Conservation (phyloP, 1,140 invertebrate species). For the Bicyclus anynana region DNA sequence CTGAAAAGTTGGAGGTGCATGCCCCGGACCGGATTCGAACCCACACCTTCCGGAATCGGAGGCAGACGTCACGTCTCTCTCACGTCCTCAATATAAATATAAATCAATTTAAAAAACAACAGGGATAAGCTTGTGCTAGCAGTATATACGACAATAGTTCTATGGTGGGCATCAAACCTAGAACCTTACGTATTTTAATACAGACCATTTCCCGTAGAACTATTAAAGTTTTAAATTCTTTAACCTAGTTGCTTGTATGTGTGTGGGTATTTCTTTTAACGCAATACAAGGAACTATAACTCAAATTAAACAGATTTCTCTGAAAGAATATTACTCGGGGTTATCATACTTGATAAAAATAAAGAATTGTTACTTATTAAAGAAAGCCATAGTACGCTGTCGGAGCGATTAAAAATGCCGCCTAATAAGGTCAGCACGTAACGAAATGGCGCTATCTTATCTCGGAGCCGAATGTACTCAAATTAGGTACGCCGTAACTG, state of each 20-base stretch:
- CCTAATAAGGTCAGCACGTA: background rate
- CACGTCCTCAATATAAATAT: no score
- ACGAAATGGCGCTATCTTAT: constrained; percentile 4
- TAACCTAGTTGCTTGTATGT: background rate
- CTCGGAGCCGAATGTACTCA: constrained; percentile 6
- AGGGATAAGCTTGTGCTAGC: no score
- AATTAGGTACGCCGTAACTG: background rate
- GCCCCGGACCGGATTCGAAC: no score
- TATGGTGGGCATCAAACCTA: no score
- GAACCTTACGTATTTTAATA: no score
- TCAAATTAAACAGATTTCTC: background rate
- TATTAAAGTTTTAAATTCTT: no score
- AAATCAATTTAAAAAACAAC: no score
- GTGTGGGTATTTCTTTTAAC: background rate
- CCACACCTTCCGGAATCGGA: no score
- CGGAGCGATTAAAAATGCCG: background rate
- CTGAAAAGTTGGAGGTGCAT: no score
- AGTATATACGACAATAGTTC: no score
- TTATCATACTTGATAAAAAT: background rate
- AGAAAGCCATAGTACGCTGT: background rate
- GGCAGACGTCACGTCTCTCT: no score
- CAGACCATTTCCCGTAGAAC: no score
- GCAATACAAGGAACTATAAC: background rate
- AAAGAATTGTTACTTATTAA: background rate
- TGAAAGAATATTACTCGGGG: background rate